Evolutionary conservation across 2,113 vertebrate species (phyloP).

Genomic region (Oryzias melastigma): DNA sequence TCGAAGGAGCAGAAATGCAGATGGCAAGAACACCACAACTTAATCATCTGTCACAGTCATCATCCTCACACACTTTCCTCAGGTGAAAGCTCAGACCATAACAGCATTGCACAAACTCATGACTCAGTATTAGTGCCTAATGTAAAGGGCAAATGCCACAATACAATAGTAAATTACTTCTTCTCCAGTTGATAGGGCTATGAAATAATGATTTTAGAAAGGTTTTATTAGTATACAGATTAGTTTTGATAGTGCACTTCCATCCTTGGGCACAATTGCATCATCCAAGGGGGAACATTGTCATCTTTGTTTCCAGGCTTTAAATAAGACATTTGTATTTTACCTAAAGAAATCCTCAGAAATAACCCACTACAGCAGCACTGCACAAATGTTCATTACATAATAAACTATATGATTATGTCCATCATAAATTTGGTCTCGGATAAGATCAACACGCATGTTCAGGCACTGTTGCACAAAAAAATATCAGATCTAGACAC

Average conservation of each 20-base stretch:
- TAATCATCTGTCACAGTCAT: conserved; percentile 51
- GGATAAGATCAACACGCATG: not conserved
- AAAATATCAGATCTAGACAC: no score
- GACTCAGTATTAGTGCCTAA: conserved; percentile 48
- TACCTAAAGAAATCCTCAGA: not conserved
- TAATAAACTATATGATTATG: not conserved
- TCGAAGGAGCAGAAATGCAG: conserved; percentile 37
- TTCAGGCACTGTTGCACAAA: not conserved
- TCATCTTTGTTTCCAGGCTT: conserved; percentile 13
- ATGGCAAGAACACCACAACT: conserved; percentile 36
- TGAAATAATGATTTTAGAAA: conserved; percentile 54
- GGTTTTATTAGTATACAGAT: conserved; percentile 30
- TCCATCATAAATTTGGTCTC: not conserved
- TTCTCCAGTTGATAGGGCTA: conserved; percentile 47
- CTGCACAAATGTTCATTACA: not conserved
- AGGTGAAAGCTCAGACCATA: conserved; percentile 37
- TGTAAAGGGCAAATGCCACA: conserved; percentile 62
- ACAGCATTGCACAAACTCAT: conserved; percentile 34
- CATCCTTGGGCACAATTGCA: conserved; percentile 31
- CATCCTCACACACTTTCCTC: conserved; percentile 28
- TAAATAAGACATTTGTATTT: not conserved
- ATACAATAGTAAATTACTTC: conserved; percentile 49
- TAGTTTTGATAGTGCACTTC: conserved; percentile 37
- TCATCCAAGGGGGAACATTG: conserved; percentile 18
- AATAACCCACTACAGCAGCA: not conserved